Percentiles rank a stretch among this genome's conserved stretches.
Conservation (phyloP, 2,888 invertebrate species). For the Scelioninae gen. 2 region DNA sequence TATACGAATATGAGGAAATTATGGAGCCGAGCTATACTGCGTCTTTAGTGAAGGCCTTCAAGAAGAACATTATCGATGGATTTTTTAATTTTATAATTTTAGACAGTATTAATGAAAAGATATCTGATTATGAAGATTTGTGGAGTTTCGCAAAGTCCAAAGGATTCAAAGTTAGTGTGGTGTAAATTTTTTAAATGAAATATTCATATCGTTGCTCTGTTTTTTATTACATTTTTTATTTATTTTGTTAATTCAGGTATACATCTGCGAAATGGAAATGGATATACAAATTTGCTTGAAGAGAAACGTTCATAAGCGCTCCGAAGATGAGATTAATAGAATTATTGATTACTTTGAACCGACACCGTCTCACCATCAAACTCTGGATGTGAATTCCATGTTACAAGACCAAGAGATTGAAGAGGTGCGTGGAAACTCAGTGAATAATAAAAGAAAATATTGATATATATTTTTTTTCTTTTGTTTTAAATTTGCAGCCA, state of each 20-base stretch:
- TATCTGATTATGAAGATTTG: slow-evolving; percentile 90
- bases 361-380: slow-evolving; percentile 88
- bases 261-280: slow-evolving; percentile 90
- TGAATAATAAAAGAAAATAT: background rate
- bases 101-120: slow-evolving; percentile 91
- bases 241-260: slow-evolving; percentile 82
- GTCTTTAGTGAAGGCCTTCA: slow-evolving; percentile 91
- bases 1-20: slow-evolving; percentile 91
- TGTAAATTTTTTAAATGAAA: background rate
- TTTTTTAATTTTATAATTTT: slow-evolving; percentile 95
- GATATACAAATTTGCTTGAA: slow-evolving; percentile 87
- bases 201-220: no score
- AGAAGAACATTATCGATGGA: slow-evolving; percentile 91
- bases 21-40: slow-evolving; percentile 89
- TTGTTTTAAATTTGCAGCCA: no score
- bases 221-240: no score
- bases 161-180: slow-evolving; percentile 88
- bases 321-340: slow-evolving; percentile 85
- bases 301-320: slow-evolving; percentile 90
- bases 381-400: slow-evolving; percentile 88
- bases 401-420: slow-evolving; percentile 89
- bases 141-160: slow-evolving; percentile 90
- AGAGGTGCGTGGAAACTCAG: slow-evolving; percentile 77
- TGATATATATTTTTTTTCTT: background rate
- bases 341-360: slow-evolving; percentile 84